Conservation (phyloP, 1,140 invertebrate genomes). For the Aphelinus certus region DNA sequence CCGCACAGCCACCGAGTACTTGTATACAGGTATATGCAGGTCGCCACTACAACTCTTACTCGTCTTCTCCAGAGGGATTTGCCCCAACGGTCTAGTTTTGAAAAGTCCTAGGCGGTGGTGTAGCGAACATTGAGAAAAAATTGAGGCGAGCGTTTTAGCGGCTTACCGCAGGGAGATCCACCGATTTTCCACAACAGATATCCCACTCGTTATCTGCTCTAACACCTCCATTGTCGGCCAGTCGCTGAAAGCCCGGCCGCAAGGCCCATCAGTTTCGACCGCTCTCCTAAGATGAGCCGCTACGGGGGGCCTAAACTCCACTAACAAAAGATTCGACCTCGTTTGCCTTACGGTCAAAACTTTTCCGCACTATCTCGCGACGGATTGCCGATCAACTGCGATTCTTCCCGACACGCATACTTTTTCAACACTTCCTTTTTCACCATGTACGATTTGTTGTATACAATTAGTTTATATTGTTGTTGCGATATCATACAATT, state of each 20-base stretch:
- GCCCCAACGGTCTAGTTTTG: neutral
- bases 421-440: no score
- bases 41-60: neutral
- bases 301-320: conserved; percentile 18
- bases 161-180: conserved; percentile 23
- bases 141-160: conserved; percentile 24
- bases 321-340: conserved; percentile 28
- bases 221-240: conserved; percentile 40
- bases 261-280: conserved; percentile 23
- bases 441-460: no score
- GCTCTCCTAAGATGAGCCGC: conserved; percentile 34
- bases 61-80: neutral
- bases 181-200: conserved; percentile 34
- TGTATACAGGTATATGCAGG: no score
- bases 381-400: no score
- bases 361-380: conserved; percentile 1
- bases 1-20: neutral
- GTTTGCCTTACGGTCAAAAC: conserved; percentile 21
- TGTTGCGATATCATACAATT: no score
- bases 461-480: no score
- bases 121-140: neutral
- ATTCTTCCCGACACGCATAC: no score
- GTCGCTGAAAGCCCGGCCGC: conserved; percentile 27
- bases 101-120: neutral
- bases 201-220: conserved; percentile 38